Evolutionary conservation across 1,140 invertebrate species (phyloP).

Genomic region (Trichonephila clavata): DNA sequence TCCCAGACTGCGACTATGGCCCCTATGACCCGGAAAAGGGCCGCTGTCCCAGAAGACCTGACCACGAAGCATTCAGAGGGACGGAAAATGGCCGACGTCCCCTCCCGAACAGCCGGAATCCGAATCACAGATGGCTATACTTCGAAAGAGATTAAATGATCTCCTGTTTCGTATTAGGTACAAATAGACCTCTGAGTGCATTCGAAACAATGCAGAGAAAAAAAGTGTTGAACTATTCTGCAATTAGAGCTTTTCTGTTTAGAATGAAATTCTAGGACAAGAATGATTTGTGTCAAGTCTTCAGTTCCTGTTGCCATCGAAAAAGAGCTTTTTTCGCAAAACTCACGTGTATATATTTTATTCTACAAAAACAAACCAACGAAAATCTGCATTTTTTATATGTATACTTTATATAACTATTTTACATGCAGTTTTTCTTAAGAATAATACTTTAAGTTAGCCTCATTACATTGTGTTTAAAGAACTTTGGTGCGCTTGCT

Average conservation of each 20-base stretch:
- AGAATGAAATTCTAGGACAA: conserved; percentile 12
- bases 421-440: background rate
- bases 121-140: conserved; percentile 66
- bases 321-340: conserved; percentile 34
- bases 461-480: background rate
- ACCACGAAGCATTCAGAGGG: conserved; percentile 27
- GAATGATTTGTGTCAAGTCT: background rate
- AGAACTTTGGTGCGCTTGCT: background rate
- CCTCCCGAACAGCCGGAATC: conserved; percentile 39
- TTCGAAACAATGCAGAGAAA: background rate
- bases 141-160: conserved; percentile 70
- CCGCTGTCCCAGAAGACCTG: conserved; percentile 64
- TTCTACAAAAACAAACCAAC: background rate
- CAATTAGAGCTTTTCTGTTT: conserved; percentile 25
- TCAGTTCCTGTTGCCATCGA: conserved; percentile 50
- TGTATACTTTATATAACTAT: background rate
- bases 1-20: conserved; percentile 73
- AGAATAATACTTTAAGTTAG: background rate
- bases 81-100: conserved; percentile 35
- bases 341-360: conserved; percentile 19
- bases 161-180: background rate
- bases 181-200: background rate
- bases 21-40: conserved; percentile 53
- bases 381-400: background rate
- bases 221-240: background rate